Evolutionary conservation across 2,888 invertebrate genomes (phyloP).

Genomic region (Campopleginae sp.): DNA sequence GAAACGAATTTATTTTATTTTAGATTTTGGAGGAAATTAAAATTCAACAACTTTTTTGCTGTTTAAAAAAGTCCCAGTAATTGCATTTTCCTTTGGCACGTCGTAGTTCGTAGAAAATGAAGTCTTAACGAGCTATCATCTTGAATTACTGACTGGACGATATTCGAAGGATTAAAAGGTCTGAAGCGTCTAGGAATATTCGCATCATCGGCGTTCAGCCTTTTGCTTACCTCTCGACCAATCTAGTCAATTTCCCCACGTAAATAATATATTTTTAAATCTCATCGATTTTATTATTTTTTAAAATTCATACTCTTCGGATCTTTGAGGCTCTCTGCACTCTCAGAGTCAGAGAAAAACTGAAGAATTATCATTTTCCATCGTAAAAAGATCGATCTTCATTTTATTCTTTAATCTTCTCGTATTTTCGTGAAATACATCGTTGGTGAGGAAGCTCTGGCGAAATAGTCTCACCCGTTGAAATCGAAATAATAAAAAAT

Average conservation of each 20-base stretch:
- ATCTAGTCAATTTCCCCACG: neutral
- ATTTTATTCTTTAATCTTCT: neutral
- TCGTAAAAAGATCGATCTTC: neutral
- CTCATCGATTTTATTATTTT: slow-evolving; percentile 21
- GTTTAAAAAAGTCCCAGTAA: neutral
- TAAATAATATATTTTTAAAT: slow-evolving; percentile 20
- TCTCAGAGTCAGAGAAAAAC: neutral
- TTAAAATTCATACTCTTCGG: neutral
- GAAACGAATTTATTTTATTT: neutral
- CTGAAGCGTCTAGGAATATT: slow-evolving; percentile 49
- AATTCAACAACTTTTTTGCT: neutral
- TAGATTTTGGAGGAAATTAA: neutral
- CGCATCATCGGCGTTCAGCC: slow-evolving; percentile 9
- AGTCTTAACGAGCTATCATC: neutral
- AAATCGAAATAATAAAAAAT: no score
- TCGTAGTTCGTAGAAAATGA: slow-evolving; percentile 24
- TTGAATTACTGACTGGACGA: slow-evolving; percentile 6
- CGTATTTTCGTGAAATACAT: neutral
- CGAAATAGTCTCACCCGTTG: no score
- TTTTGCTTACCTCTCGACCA: neutral
- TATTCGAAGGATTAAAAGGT: slow-evolving; percentile 21
- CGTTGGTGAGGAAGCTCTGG: no score
- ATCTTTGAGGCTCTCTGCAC: neutral
- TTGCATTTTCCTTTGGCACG: neutral
- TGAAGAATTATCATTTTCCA: no score